phyloP scores from a whole-genome alignment of 1,140 invertebrate genomes.

The Caenorhabditis tropicalis region DNA sequence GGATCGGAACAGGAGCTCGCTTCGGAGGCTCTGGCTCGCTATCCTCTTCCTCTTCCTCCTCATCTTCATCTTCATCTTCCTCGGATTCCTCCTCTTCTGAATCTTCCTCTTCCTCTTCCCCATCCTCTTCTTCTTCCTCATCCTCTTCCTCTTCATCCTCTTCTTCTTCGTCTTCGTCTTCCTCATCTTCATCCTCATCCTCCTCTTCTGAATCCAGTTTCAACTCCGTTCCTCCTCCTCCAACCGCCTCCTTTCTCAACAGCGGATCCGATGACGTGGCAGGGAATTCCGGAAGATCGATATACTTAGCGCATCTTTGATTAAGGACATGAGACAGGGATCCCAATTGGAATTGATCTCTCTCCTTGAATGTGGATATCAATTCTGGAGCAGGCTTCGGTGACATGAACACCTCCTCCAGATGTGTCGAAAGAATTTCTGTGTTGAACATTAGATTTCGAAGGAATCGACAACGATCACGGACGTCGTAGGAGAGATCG shows the following conservation, averaged over 20 bases:
- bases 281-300: constrained; percentile 86
- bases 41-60: constrained; percentile 52
- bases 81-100: constrained; percentile 70
- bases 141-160: constrained; percentile 65
- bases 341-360: constrained; percentile 88
- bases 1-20: no score
- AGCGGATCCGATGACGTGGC: constrained; percentile 80
- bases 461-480: constrained; percentile 78
- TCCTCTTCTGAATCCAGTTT: constrained; percentile 64
- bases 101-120: constrained; percentile 63
- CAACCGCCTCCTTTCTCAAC: constrained; percentile 79
- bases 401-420: constrained; percentile 82
- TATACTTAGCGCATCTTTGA: constrained; percentile 83
- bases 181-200: constrained; percentile 63
- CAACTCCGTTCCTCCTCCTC: constrained; percentile 62
- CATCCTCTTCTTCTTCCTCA: constrained; percentile 67
- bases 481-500: constrained; percentile 95
- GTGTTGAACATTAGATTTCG: constrained; percentile 62
- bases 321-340: constrained; percentile 94
- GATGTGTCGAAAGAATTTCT: constrained; percentile 26
- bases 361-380: constrained; percentile 77
- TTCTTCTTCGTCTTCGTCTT: constrained; percentile 62
- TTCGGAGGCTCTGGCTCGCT: no score
- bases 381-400: constrained; percentile 89
- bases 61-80: constrained; percentile 61